Percentiles rank a stretch among this genome's conserved stretches.
These are phyloP conservation scores for Melitaea athalia DNA, from an alignment of 2,888 invertebrate genomes.

Conservation along the genomic window DNA sequence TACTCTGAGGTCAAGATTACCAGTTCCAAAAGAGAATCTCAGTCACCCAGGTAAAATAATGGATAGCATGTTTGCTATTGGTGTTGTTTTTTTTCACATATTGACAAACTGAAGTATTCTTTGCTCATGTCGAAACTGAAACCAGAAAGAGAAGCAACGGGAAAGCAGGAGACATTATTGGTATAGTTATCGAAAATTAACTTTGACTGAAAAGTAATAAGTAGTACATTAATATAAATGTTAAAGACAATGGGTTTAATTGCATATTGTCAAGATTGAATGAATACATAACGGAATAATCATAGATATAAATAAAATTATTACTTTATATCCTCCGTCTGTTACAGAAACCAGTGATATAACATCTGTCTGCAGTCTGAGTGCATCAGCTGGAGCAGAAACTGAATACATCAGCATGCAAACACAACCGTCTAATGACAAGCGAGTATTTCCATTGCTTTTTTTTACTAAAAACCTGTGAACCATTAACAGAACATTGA, in stretches of 20 bases:
- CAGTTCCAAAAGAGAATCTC: constrained; percentile 81
- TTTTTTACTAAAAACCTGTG: neutral
- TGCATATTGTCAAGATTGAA: too few relatives aligned
- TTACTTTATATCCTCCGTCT: neutral
- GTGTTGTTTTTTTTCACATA: too few relatives aligned
- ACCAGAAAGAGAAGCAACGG: too few relatives aligned
- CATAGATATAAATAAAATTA: neutral
- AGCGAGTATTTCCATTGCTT: constrained; percentile 47
- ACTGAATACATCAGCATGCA: constrained; percentile 71
- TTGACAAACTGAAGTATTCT: too few relatives aligned
- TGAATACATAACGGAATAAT: too few relatives aligned
- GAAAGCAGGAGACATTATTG: too few relatives aligned
- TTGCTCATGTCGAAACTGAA: too few relatives aligned
- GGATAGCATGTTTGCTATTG: neutral
- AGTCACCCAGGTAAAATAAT: constrained; percentile 75
- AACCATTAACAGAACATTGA: neutral
- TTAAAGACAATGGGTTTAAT: too few relatives aligned
- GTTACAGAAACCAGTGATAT: constrained; percentile 86
- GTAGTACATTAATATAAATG: too few relatives aligned
- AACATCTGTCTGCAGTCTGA: constrained; percentile 87
- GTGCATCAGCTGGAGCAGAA: constrained; percentile 84
- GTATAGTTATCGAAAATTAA: too few relatives aligned
- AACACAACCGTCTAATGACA: constrained; percentile 55
- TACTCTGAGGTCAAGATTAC: constrained; percentile 61
- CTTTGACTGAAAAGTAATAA: too few relatives aligned